Conservation (phyloP, 2,797 vertebrate genomes). For the Catamblyrhynchus diadema region DNA sequence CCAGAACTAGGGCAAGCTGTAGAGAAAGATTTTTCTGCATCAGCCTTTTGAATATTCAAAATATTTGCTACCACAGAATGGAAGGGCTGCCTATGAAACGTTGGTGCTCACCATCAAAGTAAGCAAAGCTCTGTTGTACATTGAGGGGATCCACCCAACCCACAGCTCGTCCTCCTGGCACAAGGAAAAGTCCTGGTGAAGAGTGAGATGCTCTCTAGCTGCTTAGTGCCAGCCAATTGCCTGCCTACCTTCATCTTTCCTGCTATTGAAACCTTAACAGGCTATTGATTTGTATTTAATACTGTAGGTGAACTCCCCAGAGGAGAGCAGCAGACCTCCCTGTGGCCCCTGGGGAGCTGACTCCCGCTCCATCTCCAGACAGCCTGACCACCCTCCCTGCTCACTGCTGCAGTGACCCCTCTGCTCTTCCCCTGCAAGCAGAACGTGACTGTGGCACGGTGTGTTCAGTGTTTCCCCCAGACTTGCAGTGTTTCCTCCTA, state of each 20-base stretch:
- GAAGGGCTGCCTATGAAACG: neutral
- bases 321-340: neutral
- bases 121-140: neutral
- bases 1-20: neutral
- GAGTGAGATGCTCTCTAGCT: neutral
- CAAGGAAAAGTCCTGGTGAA: neutral
- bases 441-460: fast-evolving
- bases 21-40: neutral
- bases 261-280: neutral
- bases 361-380: neutral
- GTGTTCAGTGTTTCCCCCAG: fast-evolving
- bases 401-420: fast-evolving
- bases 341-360: neutral
- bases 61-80: neutral
- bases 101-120: neutral
- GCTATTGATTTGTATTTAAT: neutral
- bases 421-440: neutral
- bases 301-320: neutral
- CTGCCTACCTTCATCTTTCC: neutral
- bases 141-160: fast-evolving
- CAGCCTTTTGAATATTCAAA: neutral
- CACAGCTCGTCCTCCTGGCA: neutral
- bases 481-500: neutral
- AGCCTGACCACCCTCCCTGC: neutral
- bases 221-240: neutral